These are phyloP conservation scores for Anarhynchus alexandrinus DNA, from an alignment of 2,113 vertebrate genomes.

Conservation along the genomic window DNA sequence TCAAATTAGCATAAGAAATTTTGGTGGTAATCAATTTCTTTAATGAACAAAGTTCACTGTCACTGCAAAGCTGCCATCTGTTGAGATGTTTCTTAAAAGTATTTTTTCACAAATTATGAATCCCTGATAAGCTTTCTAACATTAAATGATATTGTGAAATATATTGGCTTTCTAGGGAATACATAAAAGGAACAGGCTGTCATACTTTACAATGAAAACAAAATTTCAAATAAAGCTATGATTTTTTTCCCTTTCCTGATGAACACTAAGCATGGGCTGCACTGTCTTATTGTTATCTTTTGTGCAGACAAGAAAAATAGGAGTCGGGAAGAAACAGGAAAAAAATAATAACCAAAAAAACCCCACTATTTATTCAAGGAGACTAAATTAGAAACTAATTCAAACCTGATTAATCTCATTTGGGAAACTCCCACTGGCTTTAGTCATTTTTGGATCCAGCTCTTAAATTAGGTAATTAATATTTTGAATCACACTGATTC, in stretches of 20 bases:
- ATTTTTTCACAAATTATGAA: not conserved
- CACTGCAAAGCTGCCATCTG: not conserved
- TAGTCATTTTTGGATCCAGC: not conserved
- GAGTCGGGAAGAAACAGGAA: not conserved
- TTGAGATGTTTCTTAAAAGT: not conserved
- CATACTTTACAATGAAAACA: not conserved
- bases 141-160: not conserved
- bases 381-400: not conserved
- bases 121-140: not conserved
- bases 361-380: not conserved
- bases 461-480: slow-evolving; percentile 9
- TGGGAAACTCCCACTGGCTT: not conserved
- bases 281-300: not conserved
- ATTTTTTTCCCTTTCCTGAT: not conserved
- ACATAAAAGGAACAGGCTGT: not conserved
- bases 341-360: not conserved
- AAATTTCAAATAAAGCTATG: not conserved
- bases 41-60: not conserved
- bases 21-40: not conserved
- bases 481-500: not conserved
- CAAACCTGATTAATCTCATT: not conserved
- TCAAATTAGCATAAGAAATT: not conserved
- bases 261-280: not conserved
- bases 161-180: not conserved
- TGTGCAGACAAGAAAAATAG: not conserved